Evolutionary conservation across 1,140 invertebrate genomes (phyloP), one percentile per base, ranked within the genome.

Genomic region (Frieseomelitta varia): DNA sequence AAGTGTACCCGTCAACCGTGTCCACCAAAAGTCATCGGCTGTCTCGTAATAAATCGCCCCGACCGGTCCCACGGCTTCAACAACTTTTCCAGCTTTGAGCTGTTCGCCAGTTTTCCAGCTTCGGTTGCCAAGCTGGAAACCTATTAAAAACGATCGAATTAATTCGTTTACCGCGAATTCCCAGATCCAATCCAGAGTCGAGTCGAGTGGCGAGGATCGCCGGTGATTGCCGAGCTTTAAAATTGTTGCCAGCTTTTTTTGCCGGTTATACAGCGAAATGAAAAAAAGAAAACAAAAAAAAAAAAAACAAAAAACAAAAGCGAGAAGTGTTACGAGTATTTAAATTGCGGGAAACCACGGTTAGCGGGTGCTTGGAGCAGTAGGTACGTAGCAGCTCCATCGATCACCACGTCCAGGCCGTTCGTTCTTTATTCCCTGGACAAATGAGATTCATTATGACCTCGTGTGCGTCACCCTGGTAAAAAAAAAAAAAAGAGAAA

Each of bases 391-490:
- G 81, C 34, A 72, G 67, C 63, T 56, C 85, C 87, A 89, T 89
- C 88, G 88, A 89, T 89, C 88, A 89, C 69, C 30, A 67, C 39
- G 85, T 89, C 80, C 77, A 86, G 30, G 21, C 53, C 79, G 30
- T 73, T 69, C 58, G 87, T 87, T 89, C 88, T 89, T 89, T 89
- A 89, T 86, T 86, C 77, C 53, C 80, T 56, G 39, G 82, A 89
- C 86, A 89, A 89, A 89, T 89, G 88, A 89, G 85, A 89, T 89
- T 89, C 88, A 89, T 89, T 89, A 89, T 89, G 81, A 81, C 84
- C 81, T 72, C 81, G 85, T 67, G 55, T 81, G 75, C 69, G 78
- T 75, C 65, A 53, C 27, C n/a, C 39, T 47, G 53, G 67, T 24
- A 79, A 88, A 88, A 83, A 71, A 78, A 77, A 30, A 81, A 74